Base-by-base conservation (phyloP, 2,113 vertebrate species). In the Leptobrachium ailaonicum region DNA sequence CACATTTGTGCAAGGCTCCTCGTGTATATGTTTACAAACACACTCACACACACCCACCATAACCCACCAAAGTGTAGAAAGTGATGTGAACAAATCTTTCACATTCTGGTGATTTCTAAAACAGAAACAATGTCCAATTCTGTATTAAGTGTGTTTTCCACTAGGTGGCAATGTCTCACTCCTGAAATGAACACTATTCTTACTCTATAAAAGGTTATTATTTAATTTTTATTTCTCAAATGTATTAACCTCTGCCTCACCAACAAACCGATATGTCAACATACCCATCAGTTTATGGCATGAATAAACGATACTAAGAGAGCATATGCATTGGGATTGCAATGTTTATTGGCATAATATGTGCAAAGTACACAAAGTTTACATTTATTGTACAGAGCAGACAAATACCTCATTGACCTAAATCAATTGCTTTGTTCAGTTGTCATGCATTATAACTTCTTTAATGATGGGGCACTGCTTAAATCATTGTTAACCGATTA, bases 151-250 rank as follows among this genome's bases (percentile, higher is more conserved):
- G 20, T 32, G 20, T 32, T 32, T 32, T 32, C 44, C 76, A 77
- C 66, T 77, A 77, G 76, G 43, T 77, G 76, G 76, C 10, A 11
- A 53, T 68, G 41, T 70, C 11, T 62, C n/a, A 32, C 67, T 77
- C 75, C 67, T 54, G 6, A 54, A 67, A 13, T 7, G 5, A 67
- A 45, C 2, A 41, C 8, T 41, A 42, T 60, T 14, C 67, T 69
- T 44, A 10, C 41, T 68, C 32, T 50, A 1, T 60, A 60, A 60
- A 60, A 60, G 10, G 13, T 12, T 12, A 14, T 60, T 60, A 12
- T 10, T 12, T 9, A 32, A 53, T 4, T 50, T 11, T 9, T 42
- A n/a, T 72, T 72, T 54, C 2, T 72, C 2, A 73, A 41, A 41
- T 32, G 6, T 5, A 2, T 73, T 73, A 69, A 70, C 76, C 54